Base-by-base conservation (phyloP, 2,113 vertebrate species). In the Hippocampus barbouri region DNA sequence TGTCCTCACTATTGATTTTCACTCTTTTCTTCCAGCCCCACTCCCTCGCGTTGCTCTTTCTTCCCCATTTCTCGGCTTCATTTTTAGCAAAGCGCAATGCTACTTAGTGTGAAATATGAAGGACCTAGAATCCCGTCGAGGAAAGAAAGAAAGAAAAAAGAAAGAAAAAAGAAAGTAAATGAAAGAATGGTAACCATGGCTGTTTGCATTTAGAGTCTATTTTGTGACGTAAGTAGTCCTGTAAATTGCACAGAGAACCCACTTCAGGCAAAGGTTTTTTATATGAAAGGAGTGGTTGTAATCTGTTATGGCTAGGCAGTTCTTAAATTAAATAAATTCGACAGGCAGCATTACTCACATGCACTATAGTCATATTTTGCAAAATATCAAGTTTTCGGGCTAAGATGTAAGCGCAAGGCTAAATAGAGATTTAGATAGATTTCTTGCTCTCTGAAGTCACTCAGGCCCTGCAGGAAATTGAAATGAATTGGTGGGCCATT, bases 1-100 rank as follows among this genome's bases (percentile, higher is more conserved):
- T 88, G 83, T 87, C 88, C 87, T 87, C 86, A 75, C 83, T 91
- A 91, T 93, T 90, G 90, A 92, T 92, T 93, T 85, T 84, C 82
- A 83, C 79, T 77, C 80, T 87, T 73, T 49, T 68, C 80, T 78
- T 75, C 71, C 66, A 77, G 72, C 68, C 53, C 61, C 68, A 65
- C 73, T 69, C 73, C 43, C 78, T 73, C 79, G 51, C 69, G 76
- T 70, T 41, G 70, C 79, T 76, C 77, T 66, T 88, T 80, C 87
- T 80, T 86, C 79, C 82, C 85, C 83, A 83, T 88, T 89, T 84
- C 74, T 76, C 72, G 27, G 66, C 77, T 86, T 86, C 77, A 73
- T 90, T 90, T 90, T 90, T 84, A 88, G 90, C 87, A 82, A 82
- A 89, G 83, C 84, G 86, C 81, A 90, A 89, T 86, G 85, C 80